A percentile compares a stretch with the other conserved stretches of the same genome.
Evolutionary conservation across 2,113 vertebrate species (phyloP).

Genomic region (Spilogale gracilis): DNA sequence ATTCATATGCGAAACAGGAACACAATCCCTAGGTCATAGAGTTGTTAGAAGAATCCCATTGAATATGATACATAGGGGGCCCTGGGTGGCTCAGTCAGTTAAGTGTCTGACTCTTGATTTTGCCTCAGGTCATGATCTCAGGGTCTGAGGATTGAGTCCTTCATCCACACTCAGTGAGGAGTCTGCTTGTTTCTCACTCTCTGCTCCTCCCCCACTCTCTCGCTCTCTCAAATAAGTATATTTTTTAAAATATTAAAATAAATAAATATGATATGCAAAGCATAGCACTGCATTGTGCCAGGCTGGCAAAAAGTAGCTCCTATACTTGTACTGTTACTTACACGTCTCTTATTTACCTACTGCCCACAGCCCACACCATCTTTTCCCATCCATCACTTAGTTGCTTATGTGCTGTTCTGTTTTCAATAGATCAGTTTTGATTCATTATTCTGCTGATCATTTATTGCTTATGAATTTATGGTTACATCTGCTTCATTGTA

Average conservation of each 20-base stretch:
- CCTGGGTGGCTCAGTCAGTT: neutral
- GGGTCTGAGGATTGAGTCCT: neutral
- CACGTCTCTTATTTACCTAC: neutral
- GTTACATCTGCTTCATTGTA: neutral
- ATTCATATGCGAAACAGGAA: neutral
- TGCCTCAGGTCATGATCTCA: neutral
- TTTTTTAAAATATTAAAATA: neutral
- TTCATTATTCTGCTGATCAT: neutral
- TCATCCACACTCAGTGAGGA: neutral
- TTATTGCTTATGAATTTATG: neutral
- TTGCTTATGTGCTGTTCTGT: neutral
- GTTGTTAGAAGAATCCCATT: neutral
- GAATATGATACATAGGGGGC: neutral
- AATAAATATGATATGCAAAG: neutral
- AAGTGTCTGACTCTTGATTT: neutral
- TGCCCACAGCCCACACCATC: neutral
- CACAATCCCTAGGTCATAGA: neutral
- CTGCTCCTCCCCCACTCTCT: neutral
- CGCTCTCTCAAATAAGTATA: neutral
- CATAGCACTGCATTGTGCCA: no score
- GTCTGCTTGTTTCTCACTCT: neutral
- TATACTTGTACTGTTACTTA: neutral
- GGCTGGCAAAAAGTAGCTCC: neutral
- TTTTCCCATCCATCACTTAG: neutral
- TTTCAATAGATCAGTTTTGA: neutral